Evolutionary conservation across 2,888 invertebrate species (phyloP).

Genomic region (Sarcophaga variegata): DNA sequence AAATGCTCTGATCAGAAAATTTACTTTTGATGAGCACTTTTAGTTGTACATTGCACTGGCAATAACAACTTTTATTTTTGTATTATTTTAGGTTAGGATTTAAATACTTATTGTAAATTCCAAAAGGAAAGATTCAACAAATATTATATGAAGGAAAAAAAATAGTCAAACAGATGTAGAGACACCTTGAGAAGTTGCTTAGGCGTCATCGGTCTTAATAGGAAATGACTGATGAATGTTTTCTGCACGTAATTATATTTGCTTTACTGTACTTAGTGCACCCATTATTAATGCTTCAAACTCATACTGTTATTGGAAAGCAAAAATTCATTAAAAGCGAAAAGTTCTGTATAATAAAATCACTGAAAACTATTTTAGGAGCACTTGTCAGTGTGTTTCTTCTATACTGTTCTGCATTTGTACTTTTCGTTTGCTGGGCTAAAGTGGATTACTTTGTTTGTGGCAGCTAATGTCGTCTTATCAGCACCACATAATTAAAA

Average conservation of each 20-base stretch:
- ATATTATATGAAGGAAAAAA: too few relatives aligned
- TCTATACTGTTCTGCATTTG: neutral
- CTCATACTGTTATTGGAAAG: neutral
- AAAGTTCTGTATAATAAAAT: conserved; percentile 38
- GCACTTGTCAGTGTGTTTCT: conserved; percentile 9
- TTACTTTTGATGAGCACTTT: too few relatives aligned
- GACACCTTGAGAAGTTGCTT: too few relatives aligned
- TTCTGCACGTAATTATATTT: conserved; percentile 12
- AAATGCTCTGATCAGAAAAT: too few relatives aligned
- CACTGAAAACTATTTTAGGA: conserved; percentile 41
- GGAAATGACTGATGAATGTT: neutral
- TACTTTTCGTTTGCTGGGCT: neutral
- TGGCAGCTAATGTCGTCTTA: conserved; percentile 39
- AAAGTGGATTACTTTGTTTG: neutral
- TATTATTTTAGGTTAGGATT: too few relatives aligned
- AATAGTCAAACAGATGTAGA: too few relatives aligned
- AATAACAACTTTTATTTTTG: too few relatives aligned
- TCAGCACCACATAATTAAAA: conserved; percentile 55
- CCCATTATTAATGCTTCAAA: neutral
- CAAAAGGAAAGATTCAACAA: too few relatives aligned
- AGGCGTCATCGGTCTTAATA: too few relatives aligned
- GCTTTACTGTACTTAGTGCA: neutral
- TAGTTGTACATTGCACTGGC: too few relatives aligned
- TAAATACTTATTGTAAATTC: too few relatives aligned
- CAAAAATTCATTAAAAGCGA: conserved; percentile 17